phyloP scores from a whole-genome alignment of 2,113 vertebrate genomes.

The Trematomus loennbergii region DNA sequence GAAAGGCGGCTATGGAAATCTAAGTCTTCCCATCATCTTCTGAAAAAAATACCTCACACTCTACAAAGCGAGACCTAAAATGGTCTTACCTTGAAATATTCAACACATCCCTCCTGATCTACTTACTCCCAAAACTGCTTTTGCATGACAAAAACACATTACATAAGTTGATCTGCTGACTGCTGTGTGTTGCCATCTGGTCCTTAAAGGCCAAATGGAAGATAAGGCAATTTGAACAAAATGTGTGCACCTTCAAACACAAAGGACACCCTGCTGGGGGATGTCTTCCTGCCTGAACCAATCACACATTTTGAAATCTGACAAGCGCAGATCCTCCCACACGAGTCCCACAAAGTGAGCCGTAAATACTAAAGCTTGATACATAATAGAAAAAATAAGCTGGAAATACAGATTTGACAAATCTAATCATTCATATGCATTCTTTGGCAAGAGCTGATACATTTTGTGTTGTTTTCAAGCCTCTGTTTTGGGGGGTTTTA shows the following conservation, averaged over 20 bases:
- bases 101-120: slow-evolving; percentile 56
- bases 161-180: slow-evolving; percentile 50
- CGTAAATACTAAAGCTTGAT: slow-evolving; percentile 23
- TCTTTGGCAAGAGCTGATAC: slow-evolving; percentile 15
- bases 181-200: slow-evolving; percentile 34
- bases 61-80: slow-evolving; percentile 50
- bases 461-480: slow-evolving; percentile 17
- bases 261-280: slow-evolving; percentile 24
- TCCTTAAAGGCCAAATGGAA: slow-evolving; percentile 56
- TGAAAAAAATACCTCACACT: slow-evolving; percentile 1
- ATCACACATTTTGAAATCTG: slow-evolving; percentile 53
- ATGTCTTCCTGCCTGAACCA: slow-evolving; percentile 45
- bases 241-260: slow-evolving; percentile 32
- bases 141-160: slow-evolving; percentile 56
- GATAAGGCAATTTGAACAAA: slow-evolving; percentile 49
- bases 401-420: slow-evolving; percentile 16
- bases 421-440: slow-evolving; percentile 20
- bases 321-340: slow-evolving; percentile 42
- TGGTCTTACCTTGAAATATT: slow-evolving; percentile 61
- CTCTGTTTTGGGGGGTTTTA: neutral
- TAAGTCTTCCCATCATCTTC: slow-evolving; percentile 45
- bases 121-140: slow-evolving; percentile 55
- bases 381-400: slow-evolving; percentile 11
- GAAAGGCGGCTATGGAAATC: slow-evolving; percentile 42
- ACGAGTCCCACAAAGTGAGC: slow-evolving; percentile 32